Evolutionary conservation across 1,140 invertebrate species (phyloP).

Genomic region (Proctacanthus coquilletti): DNA sequence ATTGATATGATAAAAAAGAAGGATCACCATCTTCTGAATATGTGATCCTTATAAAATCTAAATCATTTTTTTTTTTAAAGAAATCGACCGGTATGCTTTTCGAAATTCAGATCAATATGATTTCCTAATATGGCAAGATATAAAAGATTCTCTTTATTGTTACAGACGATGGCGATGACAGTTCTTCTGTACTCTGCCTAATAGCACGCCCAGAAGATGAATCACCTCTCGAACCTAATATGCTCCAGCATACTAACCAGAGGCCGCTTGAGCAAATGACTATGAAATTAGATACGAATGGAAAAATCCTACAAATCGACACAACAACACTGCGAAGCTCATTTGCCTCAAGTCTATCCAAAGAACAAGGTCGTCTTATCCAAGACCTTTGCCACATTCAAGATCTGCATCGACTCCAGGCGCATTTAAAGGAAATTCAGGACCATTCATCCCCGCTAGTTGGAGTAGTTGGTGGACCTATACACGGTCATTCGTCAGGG

Average conservation of each 20-base stretch:
- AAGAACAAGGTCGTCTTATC: slow-evolving; percentile 35
- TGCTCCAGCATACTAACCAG: slow-evolving; percentile 31
- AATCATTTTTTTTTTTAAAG: background rate
- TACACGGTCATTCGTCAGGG: slow-evolving; percentile 37
- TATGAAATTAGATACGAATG: slow-evolving; percentile 73
- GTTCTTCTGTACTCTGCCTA: slow-evolving; percentile 48
- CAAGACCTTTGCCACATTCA: slow-evolving; percentile 63
- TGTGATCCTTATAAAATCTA: no score
- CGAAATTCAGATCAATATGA: background rate
- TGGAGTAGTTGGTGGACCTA: slow-evolving; percentile 7
- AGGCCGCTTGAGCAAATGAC: slow-evolving; percentile 73
- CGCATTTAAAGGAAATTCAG: slow-evolving; percentile 61
- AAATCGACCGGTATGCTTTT: background rate
- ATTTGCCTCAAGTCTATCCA: slow-evolving; percentile 49
- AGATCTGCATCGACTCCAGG: slow-evolving; percentile 53
- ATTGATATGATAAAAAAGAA: no score
- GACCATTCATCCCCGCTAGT: slow-evolving; percentile 41
- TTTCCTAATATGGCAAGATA: slow-evolving; percentile 30
- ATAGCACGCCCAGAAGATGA: slow-evolving; percentile 71
- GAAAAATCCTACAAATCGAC: slow-evolving; percentile 68
- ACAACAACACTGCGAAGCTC: slow-evolving; percentile 46
- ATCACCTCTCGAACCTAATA: slow-evolving; percentile 43
- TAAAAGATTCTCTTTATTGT: slow-evolving; percentile 42
- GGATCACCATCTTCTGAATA: no score
- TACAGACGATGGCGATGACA: slow-evolving; percentile 52